Evolutionary conservation across 2,113 vertebrate species (phyloP), one percentile per base, ranked within the genome.

Genomic region (Equus quagga): DNA sequence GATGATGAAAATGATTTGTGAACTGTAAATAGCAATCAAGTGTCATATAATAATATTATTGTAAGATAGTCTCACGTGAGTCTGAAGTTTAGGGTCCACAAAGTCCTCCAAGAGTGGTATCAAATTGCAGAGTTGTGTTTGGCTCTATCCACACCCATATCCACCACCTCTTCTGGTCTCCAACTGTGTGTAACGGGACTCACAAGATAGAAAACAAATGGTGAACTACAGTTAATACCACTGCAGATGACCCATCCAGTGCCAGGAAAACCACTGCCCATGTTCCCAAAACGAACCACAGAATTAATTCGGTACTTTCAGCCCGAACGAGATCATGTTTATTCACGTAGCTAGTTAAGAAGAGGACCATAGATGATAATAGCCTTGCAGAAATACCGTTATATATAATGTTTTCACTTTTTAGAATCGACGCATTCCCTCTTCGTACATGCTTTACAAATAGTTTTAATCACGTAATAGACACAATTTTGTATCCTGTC

Each of bases 131-230:
- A 60, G 36, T 64, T 89, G 44, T 73, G 70, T 92, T 82, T 64
- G 31, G 10, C 24, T 96, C 44, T 82, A 36, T 58, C 36, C 33
- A 69, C 51, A 31, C 44, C 26, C 86, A 17, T 46, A 46, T 49
- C 49, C 58, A 28, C n/a, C 44, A 82, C 58, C 26, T 96, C 72
- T 78, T 83, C 44, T 49, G 64, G 17, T 88, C 72, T 92, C 73
- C 44, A 75, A 0, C 18, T 78, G 26, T 69, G 28, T 76, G 15
- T 64, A 88, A 36, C 26, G 28, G 72, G 24, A 70, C 54, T 92
- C 70, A 94, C 28, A 72, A 46, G 60, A 94, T 11, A 91, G 76
- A 96, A 96, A 84, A 69, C 15, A 95, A 96, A 58, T n/a, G 56
- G 65, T 76, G 56, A 96, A 46, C 44, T 73, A 62, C 24, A 49